Base-by-base conservation (phyloP, 1,140 invertebrate genomes). In the Cydia amplana region DNA sequence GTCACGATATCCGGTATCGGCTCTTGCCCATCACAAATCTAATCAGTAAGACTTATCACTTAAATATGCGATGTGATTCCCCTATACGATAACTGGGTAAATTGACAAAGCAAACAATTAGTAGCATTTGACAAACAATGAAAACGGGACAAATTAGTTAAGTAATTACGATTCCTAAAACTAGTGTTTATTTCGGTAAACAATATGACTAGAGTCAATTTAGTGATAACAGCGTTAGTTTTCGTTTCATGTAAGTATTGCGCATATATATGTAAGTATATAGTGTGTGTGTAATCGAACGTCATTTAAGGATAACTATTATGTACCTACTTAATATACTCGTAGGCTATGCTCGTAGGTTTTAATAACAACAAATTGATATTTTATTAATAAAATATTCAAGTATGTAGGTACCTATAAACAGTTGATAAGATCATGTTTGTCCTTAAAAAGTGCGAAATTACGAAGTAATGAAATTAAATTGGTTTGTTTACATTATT, bases 171-270 rank as follows among this genome's bases (percentile, higher is more conserved):
- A 25, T 23, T 28, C 7, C 0, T 14, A 25, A 65, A 25, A 65
- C 25, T 16, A 49, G 14, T 40, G 4, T 46, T 49, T 73, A 73
- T 28, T 73, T 6, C 18, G 28, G 14, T 73, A 16, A 49, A 14
- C 25, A 75, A 43, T 55, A 75, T 82, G 77, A 55, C n/a, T 75
- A 65, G 32, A 73, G 2, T 72, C 6, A 36, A 78, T 64, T 64
- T 77, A 43, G 60, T 81, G 20, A 14, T 75, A 70, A 72, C 74
- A 18, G 36, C 2, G 64, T 32, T 76, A 10, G 77, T 77, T 36
- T 64, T 80, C 64, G 75, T 77, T 9, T 63, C 72, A 20, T 78
- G 78, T 77, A 76, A 83, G 79, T 81, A 16, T 72, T 74, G 23
- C 32, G 65, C 3, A 49, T 49, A n/a, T n/a, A n/a, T n/a, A n/a